These are phyloP conservation scores for Pseudobourletiella spinata DNA, from an alignment of 1,140 invertebrate species.

Conservation along the genomic window DNA sequence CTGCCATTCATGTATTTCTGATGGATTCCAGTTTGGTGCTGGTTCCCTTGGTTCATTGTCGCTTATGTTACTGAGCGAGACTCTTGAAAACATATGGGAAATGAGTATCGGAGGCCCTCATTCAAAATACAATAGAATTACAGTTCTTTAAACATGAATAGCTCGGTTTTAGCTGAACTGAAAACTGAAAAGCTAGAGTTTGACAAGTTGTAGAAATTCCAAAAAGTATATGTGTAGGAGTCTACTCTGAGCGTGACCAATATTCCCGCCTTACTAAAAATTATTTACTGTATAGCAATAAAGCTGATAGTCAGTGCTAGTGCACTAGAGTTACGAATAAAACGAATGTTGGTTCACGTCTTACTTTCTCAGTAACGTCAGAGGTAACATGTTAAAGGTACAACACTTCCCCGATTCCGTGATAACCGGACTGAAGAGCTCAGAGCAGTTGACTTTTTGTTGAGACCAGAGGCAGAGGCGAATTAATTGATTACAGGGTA, in stretches of 20 bases:
- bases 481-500: slow-evolving; percentile 19
- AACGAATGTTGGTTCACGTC: no score
- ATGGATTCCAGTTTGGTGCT: neutral
- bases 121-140: neutral
- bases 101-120: neutral
- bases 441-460: neutral
- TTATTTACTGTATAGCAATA: no score
- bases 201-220: no score
- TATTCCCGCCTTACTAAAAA: no score
- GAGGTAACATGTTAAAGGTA: slow-evolving; percentile 22
- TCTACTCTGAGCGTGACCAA: no score
- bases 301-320: no score
- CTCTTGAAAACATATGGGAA: neutral
- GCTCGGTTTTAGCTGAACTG: no score
- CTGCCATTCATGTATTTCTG: slow-evolving; percentile 2
- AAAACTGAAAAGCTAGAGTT: no score
- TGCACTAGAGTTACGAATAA: no score
- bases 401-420: slow-evolving; percentile 26
- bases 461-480: slow-evolving; percentile 14
- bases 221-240: no score
- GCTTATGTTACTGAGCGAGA: neutral
- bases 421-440: slow-evolving; percentile 16
- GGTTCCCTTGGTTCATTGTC: neutral
- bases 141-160: neutral
- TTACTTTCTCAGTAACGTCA: neutral